Base-by-base conservation (phyloP, 2,113 vertebrate genomes). In the Bubo bubo region DNA sequence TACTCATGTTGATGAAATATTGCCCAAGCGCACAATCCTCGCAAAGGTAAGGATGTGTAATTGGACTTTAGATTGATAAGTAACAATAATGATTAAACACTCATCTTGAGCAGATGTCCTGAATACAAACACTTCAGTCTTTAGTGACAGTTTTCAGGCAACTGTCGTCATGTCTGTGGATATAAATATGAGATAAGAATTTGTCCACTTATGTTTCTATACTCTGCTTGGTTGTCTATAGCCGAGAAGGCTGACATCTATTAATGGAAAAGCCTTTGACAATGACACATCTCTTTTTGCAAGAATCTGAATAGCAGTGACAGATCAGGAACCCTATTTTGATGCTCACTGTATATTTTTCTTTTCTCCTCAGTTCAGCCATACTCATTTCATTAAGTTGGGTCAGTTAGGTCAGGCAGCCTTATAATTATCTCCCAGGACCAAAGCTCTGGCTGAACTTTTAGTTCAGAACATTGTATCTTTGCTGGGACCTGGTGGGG, bases 261-360 rank as follows among this genome's bases (percentile, higher is more conserved):
- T 91, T 95, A 94, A 93, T 91, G 96, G 81, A 89, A 91, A 94
- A 97, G 68, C 76, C 77, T 95, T 96, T 95, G 80, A 95, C 73
- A 95, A 81, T 73, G 82, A 77, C 58, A 85, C 6, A 1, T 87
- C 76, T 93, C 80, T 84, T 95, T 94, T 72, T 0, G 0, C 64
- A 53, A 45, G 66, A 87, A 96, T 91, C 74, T 92, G 72, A 96
- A 97, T 89, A 96, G 86, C 79, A 72, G 86, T 75, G 79, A 81
- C 88, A 97, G 96, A 95, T 96, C 91, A 97, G 94, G 95, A 96
- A 95, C 86, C 55, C 37, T 60, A 53, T 96, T 95, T 93, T 94
- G 85, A 92, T 95, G 75, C 86, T 95, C 49, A 53, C 86, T 62
- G 88, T 92, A 93, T 84, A 92, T 95, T 94, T 96, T 95, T 74